Evolutionary conservation across 2,113 vertebrate species (phyloP).

Genomic region (Aldabrachelys gigantea): DNA sequence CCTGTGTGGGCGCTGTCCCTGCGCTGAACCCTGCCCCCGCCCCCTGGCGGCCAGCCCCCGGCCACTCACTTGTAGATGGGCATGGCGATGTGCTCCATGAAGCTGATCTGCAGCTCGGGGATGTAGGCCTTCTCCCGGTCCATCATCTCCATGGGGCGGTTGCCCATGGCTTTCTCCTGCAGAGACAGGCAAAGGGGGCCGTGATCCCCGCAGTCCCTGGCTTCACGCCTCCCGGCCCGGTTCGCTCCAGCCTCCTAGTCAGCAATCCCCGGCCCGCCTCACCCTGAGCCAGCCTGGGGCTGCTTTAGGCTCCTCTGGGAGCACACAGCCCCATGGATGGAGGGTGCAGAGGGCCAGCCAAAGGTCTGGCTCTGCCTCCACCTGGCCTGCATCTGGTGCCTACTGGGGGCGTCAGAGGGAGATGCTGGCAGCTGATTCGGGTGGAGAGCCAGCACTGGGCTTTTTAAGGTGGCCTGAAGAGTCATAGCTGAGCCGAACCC

Average conservation of each 20-base stretch:
- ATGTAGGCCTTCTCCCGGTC: constrained; percentile 99
- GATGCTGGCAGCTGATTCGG: too few species aligned
- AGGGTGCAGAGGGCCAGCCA: background rate
- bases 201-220: background rate
- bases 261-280: background rate
- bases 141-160: constrained; percentile 98
- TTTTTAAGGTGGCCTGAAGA: too few species aligned
- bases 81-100: constrained; percentile 99
- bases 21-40: too few species aligned
- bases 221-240: background rate
- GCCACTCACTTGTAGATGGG: constrained; percentile 93
- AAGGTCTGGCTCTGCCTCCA: background rate
- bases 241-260: background rate
- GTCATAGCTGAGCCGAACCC: too few species aligned
- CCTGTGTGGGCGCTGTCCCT: too few species aligned
- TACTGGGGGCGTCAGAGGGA: too few species aligned
- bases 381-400: background rate
- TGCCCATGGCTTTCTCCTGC: constrained; percentile 98
- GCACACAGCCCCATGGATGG: background rate
- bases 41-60: too few species aligned
- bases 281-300: background rate
- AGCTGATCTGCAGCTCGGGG: constrained; percentile 97
- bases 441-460: too few species aligned
- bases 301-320: background rate
- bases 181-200: fast-evolving